Conservation (phyloP, 2,797 vertebrate genomes). For the Cyprinodon diabolis region DNA sequence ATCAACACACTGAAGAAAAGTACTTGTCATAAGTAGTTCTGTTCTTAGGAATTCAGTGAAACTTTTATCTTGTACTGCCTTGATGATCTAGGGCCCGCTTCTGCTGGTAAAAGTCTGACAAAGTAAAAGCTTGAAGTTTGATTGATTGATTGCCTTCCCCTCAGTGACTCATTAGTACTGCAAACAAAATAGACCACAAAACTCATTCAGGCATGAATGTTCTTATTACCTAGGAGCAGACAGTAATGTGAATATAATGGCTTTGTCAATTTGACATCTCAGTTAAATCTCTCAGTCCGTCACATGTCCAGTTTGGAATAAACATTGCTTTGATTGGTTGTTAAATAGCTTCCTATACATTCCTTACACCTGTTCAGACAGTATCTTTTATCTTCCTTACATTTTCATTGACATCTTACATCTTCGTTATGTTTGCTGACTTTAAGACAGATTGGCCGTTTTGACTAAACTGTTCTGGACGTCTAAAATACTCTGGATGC, state of each 20-base stretch:
- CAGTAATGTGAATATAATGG: constrained; percentile 10
- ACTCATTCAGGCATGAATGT: constrained; percentile 11
- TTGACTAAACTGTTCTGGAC: too few species aligned
- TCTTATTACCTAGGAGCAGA: not conserved
- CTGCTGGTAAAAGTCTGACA: constrained; percentile 11
- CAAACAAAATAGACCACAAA: constrained; percentile 6
- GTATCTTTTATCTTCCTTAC: constrained; percentile 6
- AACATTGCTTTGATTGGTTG: constrained; percentile 9
- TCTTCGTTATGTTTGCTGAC: constrained; percentile 25
- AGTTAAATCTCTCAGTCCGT: not conserved
- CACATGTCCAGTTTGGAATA: not conserved
- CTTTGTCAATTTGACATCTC: constrained; percentile 20
- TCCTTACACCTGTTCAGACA: not conserved
- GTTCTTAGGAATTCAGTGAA: not conserved
- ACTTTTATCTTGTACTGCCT: not conserved
- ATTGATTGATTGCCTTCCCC: constrained; percentile 6
- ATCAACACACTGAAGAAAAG: not conserved
- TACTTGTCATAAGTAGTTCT: not conserved
- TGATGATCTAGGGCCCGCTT: not conserved
- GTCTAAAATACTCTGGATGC: too few species aligned
- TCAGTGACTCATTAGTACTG: constrained; percentile 11
- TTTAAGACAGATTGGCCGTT: constrained; percentile 21
- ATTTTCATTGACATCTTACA: too few species aligned
- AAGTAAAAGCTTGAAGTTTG: constrained; percentile 18
- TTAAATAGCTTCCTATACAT: constrained; percentile 2